Base-by-base conservation (phyloP, 2,888 invertebrate genomes). In the Luffia ferchaultella region DNA sequence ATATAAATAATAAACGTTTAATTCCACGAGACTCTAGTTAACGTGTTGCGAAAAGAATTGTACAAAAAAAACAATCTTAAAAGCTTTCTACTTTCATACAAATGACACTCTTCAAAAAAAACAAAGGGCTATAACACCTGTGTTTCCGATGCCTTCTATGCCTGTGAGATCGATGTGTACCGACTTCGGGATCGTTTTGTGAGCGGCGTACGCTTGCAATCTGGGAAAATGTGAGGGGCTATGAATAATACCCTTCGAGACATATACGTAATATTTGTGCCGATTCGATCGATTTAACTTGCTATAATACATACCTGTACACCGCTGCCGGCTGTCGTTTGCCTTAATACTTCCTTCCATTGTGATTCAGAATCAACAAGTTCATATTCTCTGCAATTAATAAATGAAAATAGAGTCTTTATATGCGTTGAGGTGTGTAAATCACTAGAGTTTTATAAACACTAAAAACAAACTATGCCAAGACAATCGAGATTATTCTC, bases 351-450 rank as follows among this genome's bases (percentile, higher is more conserved):
- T 77, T 95, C 94, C 60, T 91, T 90, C 95, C 95, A 96, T 71
- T 95, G 95, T 49, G 90, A 89, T 60, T 93, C 93, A 5, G 95
- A 95, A 68, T 95, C 95, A 46, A 96, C 90, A 62, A 95, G 84
- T 73, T 94, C 94, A 57, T 84, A 85, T 70, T 84, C 85, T 74
- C 85, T 85, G 70, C 46, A 73, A 68, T 47, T 55, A 60, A 55
- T 53, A 51, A 45, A 45, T 7, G 5, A 9, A 9, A 16, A 43
- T 43, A 43, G 5, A 5, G 7, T 15, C 15, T 40, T 40, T n/a
- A n/a, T n/a, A n/a, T n/a, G n/a, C n/a, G n/a, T n/a, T n/a, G n/a
- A n/a, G n/a, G n/a, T n/a, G n/a, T n/a, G n/a, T n/a, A n/a, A n/a
- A n/a, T n/a, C n/a, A n/a, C n/a, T n/a, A n/a, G n/a, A n/a, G n/a